Conservation (phyloP, 2,113 vertebrate genomes). For the Pelecanus crispus region DNA sequence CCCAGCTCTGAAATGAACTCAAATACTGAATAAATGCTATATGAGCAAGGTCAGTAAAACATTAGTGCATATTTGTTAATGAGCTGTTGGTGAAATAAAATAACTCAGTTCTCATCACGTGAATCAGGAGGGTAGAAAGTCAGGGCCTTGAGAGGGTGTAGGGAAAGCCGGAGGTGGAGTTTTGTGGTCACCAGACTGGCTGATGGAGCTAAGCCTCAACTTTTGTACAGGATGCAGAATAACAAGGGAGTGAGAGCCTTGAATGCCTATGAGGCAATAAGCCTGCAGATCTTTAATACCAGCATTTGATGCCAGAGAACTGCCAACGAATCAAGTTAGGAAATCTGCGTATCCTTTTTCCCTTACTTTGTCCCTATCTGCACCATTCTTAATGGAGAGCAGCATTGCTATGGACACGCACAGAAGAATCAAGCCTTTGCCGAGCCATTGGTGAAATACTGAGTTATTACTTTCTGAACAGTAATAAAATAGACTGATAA, state of each 20-base stretch:
- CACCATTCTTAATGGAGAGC: neutral
- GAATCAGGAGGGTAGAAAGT: neutral
- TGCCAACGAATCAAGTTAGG: neutral
- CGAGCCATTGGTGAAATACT: neutral
- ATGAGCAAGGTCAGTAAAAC: neutral
- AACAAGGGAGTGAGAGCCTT: neutral
- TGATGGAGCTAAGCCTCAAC: neutral
- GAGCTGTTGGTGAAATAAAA: neutral
- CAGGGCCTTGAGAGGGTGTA: neutral
- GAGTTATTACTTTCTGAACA: neutral
- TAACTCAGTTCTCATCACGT: neutral
- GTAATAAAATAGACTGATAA: constrained; percentile 11
- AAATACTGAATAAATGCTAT: neutral
- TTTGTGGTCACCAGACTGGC: neutral
- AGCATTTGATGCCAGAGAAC: neutral
- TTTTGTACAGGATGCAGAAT: neutral
- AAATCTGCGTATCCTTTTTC: neutral
- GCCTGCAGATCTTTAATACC: neutral
- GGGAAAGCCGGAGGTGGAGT: neutral
- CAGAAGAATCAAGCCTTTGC: neutral
- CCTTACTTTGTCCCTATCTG: neutral
- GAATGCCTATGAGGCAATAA: neutral
- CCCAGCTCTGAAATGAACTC: neutral
- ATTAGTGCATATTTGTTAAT: neutral
- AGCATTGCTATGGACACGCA: neutral